Evolutionary conservation across 2,888 invertebrate species (phyloP), one percentile per base, ranked within the genome.

Genomic region (Sinopyrophorus schimmeli): DNA sequence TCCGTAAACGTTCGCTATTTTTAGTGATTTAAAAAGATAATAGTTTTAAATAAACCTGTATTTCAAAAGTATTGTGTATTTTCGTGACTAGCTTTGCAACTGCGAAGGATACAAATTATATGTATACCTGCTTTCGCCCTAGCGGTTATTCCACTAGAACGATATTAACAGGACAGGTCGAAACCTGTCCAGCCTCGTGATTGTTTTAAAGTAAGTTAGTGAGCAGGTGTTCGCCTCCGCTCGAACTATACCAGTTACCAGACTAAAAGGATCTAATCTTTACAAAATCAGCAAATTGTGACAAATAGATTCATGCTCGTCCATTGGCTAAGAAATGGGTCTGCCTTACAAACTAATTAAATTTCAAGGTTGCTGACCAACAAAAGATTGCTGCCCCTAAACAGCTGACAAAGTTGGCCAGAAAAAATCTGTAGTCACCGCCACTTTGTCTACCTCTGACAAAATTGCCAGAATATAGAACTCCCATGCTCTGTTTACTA

Each of bases 101-200:
- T 12, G 20, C 21, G 7, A n/a, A 20, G 34, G 34, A 14, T 34
- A 21, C 20, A 32, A 14, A 32, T 32, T 32, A 9, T 12, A 32
- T n/a, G 16, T 32, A 28, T 32, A 34, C 34, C 34, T 34, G 34
- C 21, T 34, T 12, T 11, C 34, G 20, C 42, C 43, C 43, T 43
- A 42, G 42, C 49, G 49, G 43, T 49, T 39, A 44, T 44, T 35
- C 38, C 38, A 35, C 27, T 16, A 17, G 23, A 42, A 40, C 41
- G 41, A 42, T 37, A 40, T 41, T 35, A 40, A 47, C 50, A 57
- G 64, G 65, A 68, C 69, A 68, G 66, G 70, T 70, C 65, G 60
- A 62, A 69, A 69, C 70, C 67, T 68, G 69, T 69, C 66, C 63
- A 57, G 59, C 59, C 59, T 61, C 60, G 59, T 58, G 61, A 64